Evolutionary conservation across 2,888 invertebrate genomes (phyloP), one percentile per base, ranked within the genome.

Genomic region (Lithophane socia): DNA sequence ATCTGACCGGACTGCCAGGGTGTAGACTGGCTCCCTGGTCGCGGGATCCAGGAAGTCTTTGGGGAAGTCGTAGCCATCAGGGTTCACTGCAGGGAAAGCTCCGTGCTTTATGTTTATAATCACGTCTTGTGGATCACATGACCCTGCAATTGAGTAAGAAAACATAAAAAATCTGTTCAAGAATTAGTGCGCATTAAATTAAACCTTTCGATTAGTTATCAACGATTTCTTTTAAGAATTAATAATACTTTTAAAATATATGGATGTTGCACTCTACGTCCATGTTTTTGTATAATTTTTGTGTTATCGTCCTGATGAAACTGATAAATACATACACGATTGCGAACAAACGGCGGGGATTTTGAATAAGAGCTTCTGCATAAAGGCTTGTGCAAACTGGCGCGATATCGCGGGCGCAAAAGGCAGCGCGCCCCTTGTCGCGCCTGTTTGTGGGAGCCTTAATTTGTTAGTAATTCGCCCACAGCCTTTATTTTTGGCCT

Each of bases 21-120:
- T 96, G 89, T 97, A 97, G 70, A 97, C 94, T 0, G 89, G 80
- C 78, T 97, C 94, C 84, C 97, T 95, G 73, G 92, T 92, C 2
- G 94, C 92, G 24, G 97, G 93, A 81, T 96, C 95, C 78, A 98
- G 93, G 89, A 98, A 97, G 83, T 97, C 95, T 77, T 97, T 97
- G 0, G 98, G 98, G 90, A 98, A 98, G 67, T 97, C 97, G 65
- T 98, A 98, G 81, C 98, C 98, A 91, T 98, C 98, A 3, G 98
- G 98, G 91, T 98, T 98, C 79, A 99, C 97, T 7, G 99, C 98
- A 42, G 99, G 99, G 90, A 98, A 98, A 67, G 98, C 98, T 24
- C 98, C 98, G 87, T 98, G 97, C 92, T 99, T 99, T 74, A 99
- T 93, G 91, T 98, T 97, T 88, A 98, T 95, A 85, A 98, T 96